Base-by-base conservation (phyloP, 2,113 vertebrate species). In the Falcunculus frontatus region DNA sequence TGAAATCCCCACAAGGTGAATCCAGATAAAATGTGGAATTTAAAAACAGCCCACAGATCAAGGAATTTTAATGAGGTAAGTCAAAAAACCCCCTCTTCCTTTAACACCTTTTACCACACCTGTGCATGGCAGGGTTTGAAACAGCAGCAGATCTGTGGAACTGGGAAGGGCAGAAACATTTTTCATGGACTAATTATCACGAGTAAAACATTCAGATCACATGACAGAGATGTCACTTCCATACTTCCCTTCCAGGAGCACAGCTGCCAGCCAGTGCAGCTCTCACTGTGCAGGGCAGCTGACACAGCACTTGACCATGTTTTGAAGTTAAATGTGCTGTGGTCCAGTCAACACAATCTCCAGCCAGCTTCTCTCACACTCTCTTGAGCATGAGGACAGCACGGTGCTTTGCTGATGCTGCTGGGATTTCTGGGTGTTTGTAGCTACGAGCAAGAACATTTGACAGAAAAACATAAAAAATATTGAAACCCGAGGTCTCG, bases 361-460 rank as follows among this genome's bases (percentile, higher is more conserved):
- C 83, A 81, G 39, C 30, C 68, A 81, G 33, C 39, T 67, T 35
- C 88, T 93, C 76, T 67, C 11, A 41, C 42, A 19, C 30, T 57
- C 46, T 44, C 35, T 52, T 46, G 84, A 62, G 65, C 69, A 26
- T 11, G 32, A 79, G 56, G 69, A 82, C 60, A 60, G 65, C 56
- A 27, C 2, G 1, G 47, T 2, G 32, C n/a, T 52, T 46, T 79
- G 69, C 62, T 73, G 93, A 60, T 64, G 69, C 37, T 89, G 76
- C 49, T 79, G 62, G 20, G 32, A 41, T 75, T 91, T 89, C 56
- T 64, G 89, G 87, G 65, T 87, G 67, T 69, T 89, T 56, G 69
- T 6, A 85, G 62, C 27, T 52, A 49, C 7, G 3, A 81, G 56
- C n/a, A 81, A 92, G 35, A 63, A 68, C 67, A 72, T 27, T 7